A percentile compares a stretch with the other conserved stretches of the same genome.
Conservation (phyloP, 2,797 vertebrate species). For the Gambelia wislizenii region DNA sequence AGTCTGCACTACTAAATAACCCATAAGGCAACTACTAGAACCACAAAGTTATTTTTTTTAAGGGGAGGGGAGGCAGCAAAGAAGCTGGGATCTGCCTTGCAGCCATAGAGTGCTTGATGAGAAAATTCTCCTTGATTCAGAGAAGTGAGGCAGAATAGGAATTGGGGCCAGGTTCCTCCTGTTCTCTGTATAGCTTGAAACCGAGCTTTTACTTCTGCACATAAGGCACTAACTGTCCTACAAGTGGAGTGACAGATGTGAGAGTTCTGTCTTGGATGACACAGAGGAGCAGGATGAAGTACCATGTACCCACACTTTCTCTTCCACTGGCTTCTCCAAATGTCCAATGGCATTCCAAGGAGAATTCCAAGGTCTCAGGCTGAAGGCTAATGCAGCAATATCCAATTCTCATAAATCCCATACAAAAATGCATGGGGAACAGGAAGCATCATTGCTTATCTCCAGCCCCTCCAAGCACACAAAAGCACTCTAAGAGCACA, state of each 20-base stretch:
- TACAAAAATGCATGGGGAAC: neutral
- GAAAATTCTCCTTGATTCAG: neutral
- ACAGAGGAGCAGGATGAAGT: neutral
- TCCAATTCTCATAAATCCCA: neutral
- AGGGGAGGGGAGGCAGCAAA: slow-evolving; percentile 52
- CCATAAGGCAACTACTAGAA: slow-evolving; percentile 54
- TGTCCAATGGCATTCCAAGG: neutral
- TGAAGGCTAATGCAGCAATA: neutral
- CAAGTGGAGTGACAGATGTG: neutral
- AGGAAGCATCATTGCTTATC: neutral
- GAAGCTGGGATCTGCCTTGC: slow-evolving; percentile 61
- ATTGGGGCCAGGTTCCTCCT: neutral
- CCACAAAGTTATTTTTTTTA: slow-evolving; percentile 64
- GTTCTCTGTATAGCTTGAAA: neutral
- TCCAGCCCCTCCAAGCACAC: slow-evolving; percentile 31
- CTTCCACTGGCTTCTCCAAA: neutral
- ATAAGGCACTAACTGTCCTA: neutral
- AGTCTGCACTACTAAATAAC: slow-evolving; percentile 56
- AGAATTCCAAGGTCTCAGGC: neutral
- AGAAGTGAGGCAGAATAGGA: neutral
- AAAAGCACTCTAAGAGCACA: slow-evolving; percentile 16
- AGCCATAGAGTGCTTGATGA: neutral
- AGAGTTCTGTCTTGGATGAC: neutral
- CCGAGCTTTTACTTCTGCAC: neutral
- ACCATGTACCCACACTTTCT: neutral